phyloP scores from a whole-genome alignment of 2,113 vertebrate species.

The Charadrius vociferus region DNA sequence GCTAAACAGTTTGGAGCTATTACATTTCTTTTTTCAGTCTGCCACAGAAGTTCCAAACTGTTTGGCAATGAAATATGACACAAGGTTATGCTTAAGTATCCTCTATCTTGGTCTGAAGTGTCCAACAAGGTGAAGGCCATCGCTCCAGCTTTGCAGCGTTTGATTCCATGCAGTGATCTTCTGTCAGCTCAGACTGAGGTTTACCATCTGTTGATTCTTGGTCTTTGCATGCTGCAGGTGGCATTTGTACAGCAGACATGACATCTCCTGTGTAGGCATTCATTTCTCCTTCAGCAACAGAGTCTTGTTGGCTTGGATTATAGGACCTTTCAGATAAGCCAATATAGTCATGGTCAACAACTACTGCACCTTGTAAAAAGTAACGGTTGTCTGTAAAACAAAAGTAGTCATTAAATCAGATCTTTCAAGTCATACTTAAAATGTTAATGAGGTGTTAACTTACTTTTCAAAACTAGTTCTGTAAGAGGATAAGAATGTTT shows the following conservation, averaged over 20 bases:
- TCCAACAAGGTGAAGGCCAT: slow-evolving; percentile 56
- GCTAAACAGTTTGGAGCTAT: neutral
- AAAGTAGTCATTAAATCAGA: neutral
- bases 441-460: neutral
- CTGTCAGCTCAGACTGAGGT: slow-evolving; percentile 22
- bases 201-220: slow-evolving; percentile 35
- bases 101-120: slow-evolving; percentile 54
- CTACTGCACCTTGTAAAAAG: slow-evolving; percentile 52
- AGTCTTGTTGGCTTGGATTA: slow-evolving; percentile 34
- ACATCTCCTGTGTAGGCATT: neutral
- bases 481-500: neutral
- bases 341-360: slow-evolving; percentile 74
- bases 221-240: slow-evolving; percentile 33
- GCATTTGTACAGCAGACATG: neutral
- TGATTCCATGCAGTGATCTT: neutral
- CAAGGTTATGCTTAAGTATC: slow-evolving; percentile 20
- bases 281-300: slow-evolving; percentile 3
- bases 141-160: neutral
- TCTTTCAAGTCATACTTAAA: neutral
- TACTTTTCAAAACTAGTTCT: neutral
- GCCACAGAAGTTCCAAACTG: neutral
- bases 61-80: neutral
- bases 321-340: slow-evolving; percentile 54
- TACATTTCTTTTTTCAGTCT: neutral
- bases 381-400: slow-evolving; percentile 64